Evolutionary conservation across 1,140 invertebrate genomes (phyloP), one percentile per base, ranked within the genome.

Genomic region (Plutomurus gul): DNA sequence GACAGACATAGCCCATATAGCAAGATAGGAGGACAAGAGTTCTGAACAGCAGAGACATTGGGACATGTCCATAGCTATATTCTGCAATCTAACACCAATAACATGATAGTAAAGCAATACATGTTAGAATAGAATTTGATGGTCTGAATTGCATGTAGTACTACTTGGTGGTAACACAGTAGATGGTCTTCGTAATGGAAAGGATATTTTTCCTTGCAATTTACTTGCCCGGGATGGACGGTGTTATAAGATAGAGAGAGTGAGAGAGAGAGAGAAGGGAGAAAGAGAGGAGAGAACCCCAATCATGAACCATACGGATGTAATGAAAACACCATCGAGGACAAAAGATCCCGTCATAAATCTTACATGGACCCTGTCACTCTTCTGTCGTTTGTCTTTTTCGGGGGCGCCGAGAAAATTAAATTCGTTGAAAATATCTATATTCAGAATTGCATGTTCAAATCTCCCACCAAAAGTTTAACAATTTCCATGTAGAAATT

Each of bases 291-390:
- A 65, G 56, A 65, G 56, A n/a, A 33, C 13, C 18, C 36, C 27
- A 65, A 65, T 65, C 56, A 65, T 65, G 56, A 65, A 30, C 56
- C 56, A 75, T 37, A 75, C 43, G 73, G 73, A 74, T 60, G 75
- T 77, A 76, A 81, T 74, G 75, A 76, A 76, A 81, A 76, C 40
- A 76, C 78, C 49, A 76, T 75, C 49, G 77, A 60, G 77, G 30
- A 80, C 56, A 51, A 40, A 40, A 74, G 79, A 78, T 78, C 56
- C 60, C 72, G 40, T 72, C 76, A 73, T 78, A 78, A 78, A 78
- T 78, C 76, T 78, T 78, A 47, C 39, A 70, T 65, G 40, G n/a
- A 75, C 40, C 49, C 27, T n/a, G n/a, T n/a, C n/a, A n/a, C n/a
- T n/a, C n/a, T n/a, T n/a, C 47, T 22, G 13, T 47, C 25, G 46